Evolutionary conservation across 2,888 invertebrate species (phyloP).

Genomic region (Deroplatys truncata): DNA sequence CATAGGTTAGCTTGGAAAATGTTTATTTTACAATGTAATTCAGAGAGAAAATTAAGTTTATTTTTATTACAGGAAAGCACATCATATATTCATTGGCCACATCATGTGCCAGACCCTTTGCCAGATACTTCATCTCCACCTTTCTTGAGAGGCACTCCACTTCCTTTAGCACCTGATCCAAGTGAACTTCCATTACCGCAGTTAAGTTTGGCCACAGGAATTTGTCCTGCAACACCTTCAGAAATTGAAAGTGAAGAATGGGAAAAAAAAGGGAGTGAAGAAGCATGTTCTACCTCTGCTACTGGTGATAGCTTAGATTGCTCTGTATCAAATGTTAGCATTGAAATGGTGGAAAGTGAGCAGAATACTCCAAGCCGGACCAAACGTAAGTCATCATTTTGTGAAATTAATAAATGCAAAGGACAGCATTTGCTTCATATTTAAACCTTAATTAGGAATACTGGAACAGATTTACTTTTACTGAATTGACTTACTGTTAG

Average conservation of each 20-base stretch:
- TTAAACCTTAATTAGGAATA: too few species aligned
- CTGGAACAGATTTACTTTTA: too few species aligned
- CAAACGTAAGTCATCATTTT: background rate
- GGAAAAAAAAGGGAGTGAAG: background rate
- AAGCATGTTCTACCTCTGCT: background rate
- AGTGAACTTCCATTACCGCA: constrained; percentile 33
- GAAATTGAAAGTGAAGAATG: background rate
- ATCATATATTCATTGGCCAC: background rate
- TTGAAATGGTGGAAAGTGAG: background rate
- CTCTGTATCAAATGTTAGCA: background rate
- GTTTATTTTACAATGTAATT: too few species aligned
- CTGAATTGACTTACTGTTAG: too few species aligned
- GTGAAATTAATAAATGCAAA: background rate
- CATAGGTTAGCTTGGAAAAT: too few species aligned
- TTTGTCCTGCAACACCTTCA: background rate
- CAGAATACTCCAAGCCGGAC: background rate
- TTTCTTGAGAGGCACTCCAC: background rate
- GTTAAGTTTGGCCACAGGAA: background rate
- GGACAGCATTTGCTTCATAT: too few species aligned
- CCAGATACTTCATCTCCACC: background rate
- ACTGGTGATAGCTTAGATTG: background rate
- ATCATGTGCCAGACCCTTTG: background rate
- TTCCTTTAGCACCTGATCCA: constrained; percentile 30
- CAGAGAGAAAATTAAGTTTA: background rate
- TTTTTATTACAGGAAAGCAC: background rate